Conservation (phyloP, 2,888 invertebrate species). For the Actias luna region DNA sequence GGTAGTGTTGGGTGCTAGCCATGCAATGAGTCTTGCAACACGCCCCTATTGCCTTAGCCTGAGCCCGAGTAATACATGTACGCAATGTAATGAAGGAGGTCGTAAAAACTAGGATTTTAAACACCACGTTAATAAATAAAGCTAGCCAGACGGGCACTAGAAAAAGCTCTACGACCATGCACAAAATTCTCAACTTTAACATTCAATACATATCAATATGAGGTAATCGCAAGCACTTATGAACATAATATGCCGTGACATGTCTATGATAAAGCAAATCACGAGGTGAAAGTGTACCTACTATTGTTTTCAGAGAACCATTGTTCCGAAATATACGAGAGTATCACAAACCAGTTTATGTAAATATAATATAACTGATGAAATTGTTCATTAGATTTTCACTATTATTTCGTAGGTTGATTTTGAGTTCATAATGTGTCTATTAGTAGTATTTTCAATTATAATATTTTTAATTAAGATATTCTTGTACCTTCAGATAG, state of each 20-base stretch:
- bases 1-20: too few relatives aligned
- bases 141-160: too few relatives aligned
- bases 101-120: too few relatives aligned
- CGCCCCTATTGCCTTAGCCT: too few relatives aligned
- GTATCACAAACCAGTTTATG: slow-evolving; percentile 44
- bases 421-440: not conserved
- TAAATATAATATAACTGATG: slow-evolving; percentile 45
- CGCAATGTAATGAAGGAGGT: too few relatives aligned
- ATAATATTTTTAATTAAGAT: too few relatives aligned
- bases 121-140: too few relatives aligned
- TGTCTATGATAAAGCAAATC: slow-evolving; percentile 9
- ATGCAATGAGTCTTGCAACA: too few relatives aligned
- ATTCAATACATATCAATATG: not conserved
- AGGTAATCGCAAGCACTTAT: not conserved
- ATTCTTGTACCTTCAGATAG: too few relatives aligned
- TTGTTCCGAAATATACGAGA: slow-evolving; percentile 39
- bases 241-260: not conserved
- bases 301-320: slow-evolving; percentile 42
- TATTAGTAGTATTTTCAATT: too few relatives aligned
- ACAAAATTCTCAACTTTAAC: not conserved
- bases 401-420: slow-evolving; percentile 1
- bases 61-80: too few relatives aligned
- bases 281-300: slow-evolving; percentile 46
- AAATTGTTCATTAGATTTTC: slow-evolving; percentile 36
- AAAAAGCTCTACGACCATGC: too few relatives aligned